Conservation (phyloP, 1,140 invertebrate genomes). For the Polypedilum pembai region DNA sequence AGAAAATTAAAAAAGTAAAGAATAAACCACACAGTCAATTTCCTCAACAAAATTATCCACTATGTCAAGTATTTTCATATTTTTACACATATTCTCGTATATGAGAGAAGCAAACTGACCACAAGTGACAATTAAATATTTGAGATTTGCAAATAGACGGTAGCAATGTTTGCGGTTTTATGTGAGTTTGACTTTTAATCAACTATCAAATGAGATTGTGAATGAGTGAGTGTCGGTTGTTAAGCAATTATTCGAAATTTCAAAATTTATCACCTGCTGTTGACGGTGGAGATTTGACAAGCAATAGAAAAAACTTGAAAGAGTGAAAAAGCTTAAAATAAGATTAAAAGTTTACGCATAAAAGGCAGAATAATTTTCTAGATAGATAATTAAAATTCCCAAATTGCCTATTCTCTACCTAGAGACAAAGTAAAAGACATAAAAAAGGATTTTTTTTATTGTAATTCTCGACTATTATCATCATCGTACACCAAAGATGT, state of each 20-base stretch:
- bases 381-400: slow-evolving; percentile 10
- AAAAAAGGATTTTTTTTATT: background rate
- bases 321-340: background rate
- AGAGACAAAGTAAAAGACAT: background rate
- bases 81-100: background rate
- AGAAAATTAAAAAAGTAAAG: background rate
- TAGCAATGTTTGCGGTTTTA: background rate
- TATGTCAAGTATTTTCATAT: background rate
- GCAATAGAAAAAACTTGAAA: background rate
- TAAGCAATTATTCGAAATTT: too few species aligned
- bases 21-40: background rate
- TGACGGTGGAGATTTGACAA: background rate
- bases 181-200: background rate
- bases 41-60: background rate
- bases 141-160: background rate
- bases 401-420: background rate
- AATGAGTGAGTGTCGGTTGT: background rate
- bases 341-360: background rate
- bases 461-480: slow-evolving; percentile 2
- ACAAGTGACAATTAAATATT: background rate
- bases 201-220: background rate
- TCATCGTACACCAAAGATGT: background rate
- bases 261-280: background rate
- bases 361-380: too few species aligned
- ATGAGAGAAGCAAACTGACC: background rate